phyloP scores from a whole-genome alignment of 2,888 invertebrate genomes.

The Agonopterix alstromeriana region DNA sequence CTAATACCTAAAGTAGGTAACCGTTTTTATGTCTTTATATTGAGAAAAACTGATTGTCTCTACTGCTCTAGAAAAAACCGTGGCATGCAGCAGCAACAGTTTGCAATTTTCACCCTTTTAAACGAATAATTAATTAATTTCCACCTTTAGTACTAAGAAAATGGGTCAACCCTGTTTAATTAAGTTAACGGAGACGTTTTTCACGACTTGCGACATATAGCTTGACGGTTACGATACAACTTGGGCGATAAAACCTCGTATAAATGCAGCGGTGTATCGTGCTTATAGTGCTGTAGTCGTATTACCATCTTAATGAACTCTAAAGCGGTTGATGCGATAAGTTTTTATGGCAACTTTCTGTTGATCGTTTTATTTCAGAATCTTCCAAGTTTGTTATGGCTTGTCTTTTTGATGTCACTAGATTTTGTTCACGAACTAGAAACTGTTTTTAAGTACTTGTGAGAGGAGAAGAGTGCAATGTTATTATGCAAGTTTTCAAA shows the following conservation, averaged over 20 bases:
- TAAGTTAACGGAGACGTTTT: conserved; percentile 16
- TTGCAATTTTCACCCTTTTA: no score
- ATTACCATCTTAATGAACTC: conserved; percentile 28
- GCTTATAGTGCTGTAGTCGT: conserved; percentile 14
- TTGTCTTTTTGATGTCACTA: no score
- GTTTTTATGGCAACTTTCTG: conserved; percentile 27
- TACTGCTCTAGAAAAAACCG: no score
- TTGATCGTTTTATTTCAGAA: background rate
- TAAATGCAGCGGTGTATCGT: conserved; percentile 22
- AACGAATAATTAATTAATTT: no score
- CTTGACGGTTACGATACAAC: conserved; percentile 22
- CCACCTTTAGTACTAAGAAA: background rate
- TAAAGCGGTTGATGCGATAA: conserved; percentile 32
- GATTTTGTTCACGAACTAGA: no score
- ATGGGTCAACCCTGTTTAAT: conserved; percentile 12
- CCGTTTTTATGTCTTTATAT: no score
- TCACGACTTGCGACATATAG: conserved; percentile 1
- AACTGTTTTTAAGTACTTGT: no score
- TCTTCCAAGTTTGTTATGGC: background rate
- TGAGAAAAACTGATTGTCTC: no score
- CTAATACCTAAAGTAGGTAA: no score
- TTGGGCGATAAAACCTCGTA: conserved; percentile 32
- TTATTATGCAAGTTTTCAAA: no score
- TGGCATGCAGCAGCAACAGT: no score
- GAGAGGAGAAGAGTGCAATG: no score